Conservation (phyloP, 2,113 vertebrate genomes). For the Malurus alboscapulatus region DNA sequence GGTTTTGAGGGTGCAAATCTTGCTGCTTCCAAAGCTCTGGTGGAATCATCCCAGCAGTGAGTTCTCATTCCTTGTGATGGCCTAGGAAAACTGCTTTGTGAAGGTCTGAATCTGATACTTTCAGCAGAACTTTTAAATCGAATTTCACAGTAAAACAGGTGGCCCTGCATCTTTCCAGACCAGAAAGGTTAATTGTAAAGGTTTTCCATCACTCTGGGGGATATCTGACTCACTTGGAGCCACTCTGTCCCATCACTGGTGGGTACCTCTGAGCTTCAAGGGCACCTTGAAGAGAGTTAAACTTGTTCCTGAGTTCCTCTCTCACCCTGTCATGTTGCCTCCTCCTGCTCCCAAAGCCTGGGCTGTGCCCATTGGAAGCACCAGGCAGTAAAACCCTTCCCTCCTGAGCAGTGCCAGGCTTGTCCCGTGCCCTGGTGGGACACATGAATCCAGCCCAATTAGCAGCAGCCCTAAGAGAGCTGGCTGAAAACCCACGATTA, state of each 20-base stretch:
- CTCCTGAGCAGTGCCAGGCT: not conserved
- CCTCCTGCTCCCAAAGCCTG: not conserved
- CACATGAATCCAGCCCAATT: conserved; percentile 38
- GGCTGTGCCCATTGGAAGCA: not conserved
- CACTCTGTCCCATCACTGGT: not conserved
- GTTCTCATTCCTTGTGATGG: not conserved
- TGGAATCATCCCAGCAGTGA: not conserved
- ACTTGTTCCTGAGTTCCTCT: not conserved
- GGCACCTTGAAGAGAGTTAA: not conserved
- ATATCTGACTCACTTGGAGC: not conserved
- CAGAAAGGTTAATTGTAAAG: not conserved
- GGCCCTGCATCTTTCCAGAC: not conserved
- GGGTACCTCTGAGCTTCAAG: not conserved
- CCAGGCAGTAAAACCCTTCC: not conserved
- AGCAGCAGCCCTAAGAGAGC: conserved; percentile 42
- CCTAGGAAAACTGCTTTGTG: not conserved
- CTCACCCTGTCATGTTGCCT: not conserved
- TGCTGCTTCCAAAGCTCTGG: not conserved
- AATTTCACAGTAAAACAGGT: not conserved
- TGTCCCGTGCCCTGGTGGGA: not conserved
- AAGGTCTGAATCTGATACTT: not conserved
- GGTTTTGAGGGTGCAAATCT: not conserved
- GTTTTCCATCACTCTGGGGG: not conserved
- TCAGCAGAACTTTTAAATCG: not conserved
- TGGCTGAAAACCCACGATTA: not conserved